These are phyloP conservation scores for Marisa cornuarietis DNA, from an alignment of 1,140 invertebrate genomes.

Conservation along the genomic window DNA sequence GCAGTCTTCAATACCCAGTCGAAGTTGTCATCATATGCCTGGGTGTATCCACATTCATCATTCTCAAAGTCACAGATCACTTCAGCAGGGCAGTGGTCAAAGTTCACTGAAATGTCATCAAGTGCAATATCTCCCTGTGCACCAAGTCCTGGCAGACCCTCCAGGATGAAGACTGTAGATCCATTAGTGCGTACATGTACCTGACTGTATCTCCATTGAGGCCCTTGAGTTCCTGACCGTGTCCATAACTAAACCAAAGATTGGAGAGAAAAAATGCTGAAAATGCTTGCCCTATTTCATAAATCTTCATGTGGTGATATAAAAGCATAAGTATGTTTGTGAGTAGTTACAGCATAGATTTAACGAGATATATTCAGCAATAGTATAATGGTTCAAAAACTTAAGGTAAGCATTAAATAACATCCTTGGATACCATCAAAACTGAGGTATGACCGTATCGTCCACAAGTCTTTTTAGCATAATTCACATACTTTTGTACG, in stretches of 20 bases:
- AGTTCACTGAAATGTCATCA: conserved; percentile 55
- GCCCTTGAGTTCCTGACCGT: conserved; percentile 52
- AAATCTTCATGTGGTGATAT: too few relatives aligned
- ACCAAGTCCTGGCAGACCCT: conserved; percentile 53
- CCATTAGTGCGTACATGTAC: conserved; percentile 17
- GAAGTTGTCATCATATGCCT: conserved; percentile 51
- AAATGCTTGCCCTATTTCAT: too few relatives aligned
- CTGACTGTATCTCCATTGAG: conserved; percentile 48
- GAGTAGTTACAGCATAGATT: too few relatives aligned
- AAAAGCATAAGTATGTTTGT: too few relatives aligned
- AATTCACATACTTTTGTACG: too few relatives aligned
- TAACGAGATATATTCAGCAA: too few relatives aligned
- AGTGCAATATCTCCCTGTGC: conserved; percentile 69
- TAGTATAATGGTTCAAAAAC: too few relatives aligned
- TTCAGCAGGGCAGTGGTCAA: conserved; percentile 47
- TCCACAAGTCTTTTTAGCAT: too few relatives aligned
- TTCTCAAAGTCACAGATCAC: conserved; percentile 57
- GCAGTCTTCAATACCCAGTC: conserved; percentile 53
- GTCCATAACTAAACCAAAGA: conserved; percentile 34
- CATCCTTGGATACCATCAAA: too few relatives aligned
- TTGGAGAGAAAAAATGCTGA: too few relatives aligned
- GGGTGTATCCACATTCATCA: conserved; percentile 57
- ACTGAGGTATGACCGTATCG: too few relatives aligned
- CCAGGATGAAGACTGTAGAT: neutral
- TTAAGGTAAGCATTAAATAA: too few relatives aligned